Base-by-base conservation (phyloP, 2,797 vertebrate genomes). In the Megalops cyprinoides region DNA sequence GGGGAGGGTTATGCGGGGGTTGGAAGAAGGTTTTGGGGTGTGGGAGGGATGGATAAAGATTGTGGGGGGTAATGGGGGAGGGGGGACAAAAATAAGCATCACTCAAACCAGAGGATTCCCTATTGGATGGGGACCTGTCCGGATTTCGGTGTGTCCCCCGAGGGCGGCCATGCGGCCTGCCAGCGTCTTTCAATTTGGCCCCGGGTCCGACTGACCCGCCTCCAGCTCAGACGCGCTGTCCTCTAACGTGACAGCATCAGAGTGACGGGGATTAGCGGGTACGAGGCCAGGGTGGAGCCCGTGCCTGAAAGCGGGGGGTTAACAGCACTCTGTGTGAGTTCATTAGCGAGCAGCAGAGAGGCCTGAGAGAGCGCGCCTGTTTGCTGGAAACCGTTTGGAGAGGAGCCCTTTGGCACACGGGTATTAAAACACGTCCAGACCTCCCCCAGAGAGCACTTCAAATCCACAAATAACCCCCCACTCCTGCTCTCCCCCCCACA, bases 391-490 rank as follows among this genome's bases (percentile, higher is more conserved):
- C 55, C 25, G 34, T 51, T 67, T 80, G 69, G 9, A 31, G 56
- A 60, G 60, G 31, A 85, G 62, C 78, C 67, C 31, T 82, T 60
- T 85, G 80, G 84, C 84, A 81, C 76, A 78, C 76, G 82, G 84
- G 74, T 88, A 90, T 86, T 81, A 77, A 48, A 84, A 86, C 71
- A 90, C 79, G 84, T 87, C 87, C 85, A 88, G 86, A 87, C 87
- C 89, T 89, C 87, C 86, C 60, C 53, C 67, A 91, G 75, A 71
- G 8, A 82, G 71, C 84, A 89, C 88, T 84, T 90, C 90, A 89
- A 88, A 87, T 88, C 89, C 89, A 85, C 87, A 92, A 93, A 95
- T 93, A 95, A 91, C 86, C 85, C 48, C 84, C n/a, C n/a, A n/a
- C n/a, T n/a, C 82, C 82, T n/a, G n/a, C 83, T 85, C 53, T 75